phyloP scores from a whole-genome alignment of 2,797 vertebrate species.

The Dryobates pubescens region DNA sequence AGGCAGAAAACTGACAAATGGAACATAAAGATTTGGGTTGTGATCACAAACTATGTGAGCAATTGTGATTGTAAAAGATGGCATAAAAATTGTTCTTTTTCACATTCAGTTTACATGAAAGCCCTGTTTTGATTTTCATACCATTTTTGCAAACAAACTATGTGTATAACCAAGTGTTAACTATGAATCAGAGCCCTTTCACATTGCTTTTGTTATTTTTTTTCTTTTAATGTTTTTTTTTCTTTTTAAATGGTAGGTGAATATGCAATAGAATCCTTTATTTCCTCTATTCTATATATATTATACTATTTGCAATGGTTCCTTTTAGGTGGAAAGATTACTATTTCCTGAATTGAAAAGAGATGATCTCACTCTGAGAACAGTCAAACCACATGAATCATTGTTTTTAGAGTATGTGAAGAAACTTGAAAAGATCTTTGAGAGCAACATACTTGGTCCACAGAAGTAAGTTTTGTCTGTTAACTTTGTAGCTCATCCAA shows the following conservation, averaged over 20 bases:
- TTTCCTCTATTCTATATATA: background rate
- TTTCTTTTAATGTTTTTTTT: background rate
- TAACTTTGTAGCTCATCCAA: background rate
- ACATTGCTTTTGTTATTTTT: background rate
- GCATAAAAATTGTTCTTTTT: background rate
- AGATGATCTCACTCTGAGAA: slow-evolving; percentile 76
- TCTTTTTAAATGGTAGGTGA: background rate
- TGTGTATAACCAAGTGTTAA: background rate
- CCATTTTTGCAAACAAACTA: background rate
- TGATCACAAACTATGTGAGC: background rate
- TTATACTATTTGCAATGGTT: background rate
- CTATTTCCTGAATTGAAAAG: slow-evolving; percentile 82
- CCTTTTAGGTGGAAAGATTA: slow-evolving; percentile 86
- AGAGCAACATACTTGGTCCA: slow-evolving; percentile 87
- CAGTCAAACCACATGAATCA: slow-evolving; percentile 81
- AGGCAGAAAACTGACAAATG: background rate
- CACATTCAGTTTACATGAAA: background rate
- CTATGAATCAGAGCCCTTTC: background rate
- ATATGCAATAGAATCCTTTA: background rate
- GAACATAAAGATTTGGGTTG: background rate
- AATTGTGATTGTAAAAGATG: background rate
- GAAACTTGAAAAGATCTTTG: slow-evolving; percentile 82
- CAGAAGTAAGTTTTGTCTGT: slow-evolving; percentile 80
- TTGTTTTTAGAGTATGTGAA: slow-evolving; percentile 82
- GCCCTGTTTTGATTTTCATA: background rate